Conservation (phyloP, 2,888 invertebrate genomes). For the Synanthedon andrenaeformis region DNA sequence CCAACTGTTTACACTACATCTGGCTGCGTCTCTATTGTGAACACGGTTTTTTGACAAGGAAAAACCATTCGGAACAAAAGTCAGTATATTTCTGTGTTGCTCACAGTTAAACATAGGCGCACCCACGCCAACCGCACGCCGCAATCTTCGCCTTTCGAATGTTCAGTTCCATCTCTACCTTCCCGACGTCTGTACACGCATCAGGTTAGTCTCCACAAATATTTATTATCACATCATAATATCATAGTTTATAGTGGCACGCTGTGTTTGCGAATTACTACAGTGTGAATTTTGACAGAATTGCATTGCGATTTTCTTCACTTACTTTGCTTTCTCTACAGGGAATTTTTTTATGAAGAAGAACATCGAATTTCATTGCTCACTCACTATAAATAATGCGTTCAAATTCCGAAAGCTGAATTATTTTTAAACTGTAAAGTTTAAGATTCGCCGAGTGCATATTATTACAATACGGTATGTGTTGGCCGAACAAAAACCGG, state of each 20-base stretch:
- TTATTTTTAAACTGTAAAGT: conserved; percentile 49
- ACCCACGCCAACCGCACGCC: conserved; percentile 47
- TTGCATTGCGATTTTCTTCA: conserved; percentile 6
- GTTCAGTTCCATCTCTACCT: conserved; percentile 57
- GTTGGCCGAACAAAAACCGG: conserved; percentile 56
- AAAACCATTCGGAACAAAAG: conserved; percentile 57
- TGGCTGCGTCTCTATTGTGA: conserved; percentile 6
- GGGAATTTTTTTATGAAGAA: conserved; percentile 5
- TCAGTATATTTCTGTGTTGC: conserved; percentile 65
- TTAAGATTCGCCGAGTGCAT: conserved; percentile 38
- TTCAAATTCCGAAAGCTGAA: conserved; percentile 30
- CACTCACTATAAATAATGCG: conserved; percentile 12
- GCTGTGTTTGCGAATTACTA: conserved; percentile 6
- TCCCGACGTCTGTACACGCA: conserved; percentile 54
- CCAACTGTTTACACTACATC: background rate
- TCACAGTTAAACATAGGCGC: conserved; percentile 66
- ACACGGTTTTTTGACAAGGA: conserved; percentile 41
- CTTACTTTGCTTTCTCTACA: conserved; percentile 5
- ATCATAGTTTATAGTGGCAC: conserved; percentile 1
- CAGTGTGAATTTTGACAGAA: conserved; percentile 3
- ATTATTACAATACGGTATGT: conserved; percentile 45
- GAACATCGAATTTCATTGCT: conserved; percentile 5
- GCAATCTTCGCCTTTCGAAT: conserved; percentile 23
- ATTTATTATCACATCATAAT: background rate
- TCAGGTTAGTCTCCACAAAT: conserved; percentile 49